A percentile compares a stretch with the other conserved stretches of the same genome.
phyloP scores from a whole-genome alignment of 1,140 invertebrate genomes.

The Leguminivora glycinivorella region DNA sequence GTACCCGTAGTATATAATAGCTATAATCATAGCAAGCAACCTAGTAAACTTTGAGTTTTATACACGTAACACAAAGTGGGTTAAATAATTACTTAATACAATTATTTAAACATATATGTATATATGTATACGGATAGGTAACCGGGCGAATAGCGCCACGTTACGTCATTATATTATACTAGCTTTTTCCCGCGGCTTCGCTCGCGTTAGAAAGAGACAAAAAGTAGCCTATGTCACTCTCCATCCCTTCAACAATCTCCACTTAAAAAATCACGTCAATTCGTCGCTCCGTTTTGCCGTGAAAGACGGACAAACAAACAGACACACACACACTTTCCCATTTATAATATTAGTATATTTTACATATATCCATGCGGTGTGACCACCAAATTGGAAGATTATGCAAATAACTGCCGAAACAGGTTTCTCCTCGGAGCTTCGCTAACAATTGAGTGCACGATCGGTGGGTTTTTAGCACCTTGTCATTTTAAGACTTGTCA shows the following conservation, averaged over 20 bases:
- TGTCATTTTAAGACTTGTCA: not conserved
- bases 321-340: too few species aligned
- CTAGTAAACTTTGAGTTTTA: not conserved
- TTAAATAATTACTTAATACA: not conserved
- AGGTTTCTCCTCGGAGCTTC: constrained; percentile 36
- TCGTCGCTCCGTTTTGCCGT: too few species aligned
- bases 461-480: not conserved
- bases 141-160: constrained; percentile 19
- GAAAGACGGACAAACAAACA: too few species aligned
- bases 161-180: not conserved
- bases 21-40: not conserved
- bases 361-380: constrained; percentile 30
- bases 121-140: constrained; percentile 5
- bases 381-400: constrained; percentile 40
- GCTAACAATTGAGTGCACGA: not conserved
- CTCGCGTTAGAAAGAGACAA: too few species aligned
- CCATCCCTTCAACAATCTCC: too few species aligned
- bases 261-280: too few species aligned
- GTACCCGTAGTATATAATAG: too few species aligned
- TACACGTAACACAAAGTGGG: not conserved
- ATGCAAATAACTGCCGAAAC: constrained; percentile 38
- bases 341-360: too few species aligned
- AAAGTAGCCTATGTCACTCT: too few species aligned
- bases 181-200: too few species aligned
- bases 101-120: not conserved